Evolutionary conservation across 1,140 invertebrate genomes (phyloP), one percentile per base, ranked within the genome.

Genomic region (Drosophila saltans): DNA sequence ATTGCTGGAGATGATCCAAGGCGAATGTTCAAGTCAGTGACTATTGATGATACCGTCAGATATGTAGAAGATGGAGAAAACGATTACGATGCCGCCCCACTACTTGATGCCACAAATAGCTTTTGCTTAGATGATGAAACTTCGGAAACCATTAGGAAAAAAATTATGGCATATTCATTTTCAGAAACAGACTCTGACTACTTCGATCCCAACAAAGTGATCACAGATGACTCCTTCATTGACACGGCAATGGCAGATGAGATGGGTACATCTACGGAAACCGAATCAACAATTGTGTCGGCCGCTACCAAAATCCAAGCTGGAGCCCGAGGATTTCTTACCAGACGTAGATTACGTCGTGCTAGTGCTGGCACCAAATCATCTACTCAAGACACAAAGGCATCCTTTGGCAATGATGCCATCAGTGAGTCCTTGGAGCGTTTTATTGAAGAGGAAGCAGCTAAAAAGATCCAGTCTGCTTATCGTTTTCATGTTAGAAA

Each of bases 131-230:
- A 91, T 21, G 90, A 91, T 58, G 90, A 89, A 41, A 91, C 78
- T 1, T 86, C 90, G 0, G 91, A 91, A 55, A 89, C 91, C 30
- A 92, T 92, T 24, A 79, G 90, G 0, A 78, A 84, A 40, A 92
- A 92, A 67, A 92, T 92, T 55, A 74, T 92, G 76, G 91, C 91
- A 0, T 92, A 90, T 56, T 92, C 91, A 0, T 9, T 92, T 2
- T 91, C 91, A 0, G 91, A 92, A 66, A 79, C 89, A 0, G 91
- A 92, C 61, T 92, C 91, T 1, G 90, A 92, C 66, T 72, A 81
- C 55, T 77, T 63, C 43, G 72, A 90, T 58, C 72, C 78, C 4
- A 69, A 56, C 6, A 80, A 72, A 56, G 8, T 67, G 0, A 72
- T 60, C 16, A 60, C 61, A 3, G 81, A 90, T 61, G 88, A 92